A percentile compares a stretch with the other conserved stretches of the same genome.
These are phyloP conservation scores for Chamaea fasciata DNA, from an alignment of 2,113 vertebrate genomes.

Conservation along the genomic window DNA sequence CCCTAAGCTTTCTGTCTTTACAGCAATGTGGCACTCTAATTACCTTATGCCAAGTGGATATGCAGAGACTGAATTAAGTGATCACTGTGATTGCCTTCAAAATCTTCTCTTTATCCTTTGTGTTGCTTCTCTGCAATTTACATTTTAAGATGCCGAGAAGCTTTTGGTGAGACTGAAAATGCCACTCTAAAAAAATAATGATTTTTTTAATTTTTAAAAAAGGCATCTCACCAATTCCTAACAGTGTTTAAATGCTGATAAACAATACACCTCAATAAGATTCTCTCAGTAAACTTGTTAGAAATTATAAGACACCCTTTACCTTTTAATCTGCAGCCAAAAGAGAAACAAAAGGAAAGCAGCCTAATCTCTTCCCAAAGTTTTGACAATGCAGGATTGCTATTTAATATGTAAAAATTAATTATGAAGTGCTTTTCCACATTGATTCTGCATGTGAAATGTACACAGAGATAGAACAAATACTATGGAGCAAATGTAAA, in stretches of 20 bases:
- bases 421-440: conserved; percentile 3
- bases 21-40: conserved; percentile 85
- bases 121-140: conserved; percentile 81
- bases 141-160: conserved; percentile 77
- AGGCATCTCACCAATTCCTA: background rate
- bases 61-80: conserved; percentile 85
- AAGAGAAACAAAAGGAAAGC: background rate
- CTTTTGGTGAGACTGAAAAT: conserved; percentile 72
- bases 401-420: conserved; percentile 33
- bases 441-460: background rate
- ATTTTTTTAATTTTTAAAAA: conserved; percentile 63
- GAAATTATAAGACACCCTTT: conserved; percentile 16
- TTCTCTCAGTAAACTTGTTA: conserved; percentile 46
- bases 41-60: conserved; percentile 88
- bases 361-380: background rate
- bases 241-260: conserved; percentile 32
- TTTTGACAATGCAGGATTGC: conserved; percentile 12
- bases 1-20: conserved; percentile 84
- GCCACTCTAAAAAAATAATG: conserved; percentile 63
- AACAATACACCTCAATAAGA: conserved; percentile 3
- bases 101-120: conserved; percentile 83
- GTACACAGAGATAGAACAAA: background rate
- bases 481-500: background rate
- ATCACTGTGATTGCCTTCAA: conserved; percentile 84
- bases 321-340: conserved; percentile 11